Base-by-base conservation (phyloP, 2,797 vertebrate genomes). In the Hydrophis major region DNA sequence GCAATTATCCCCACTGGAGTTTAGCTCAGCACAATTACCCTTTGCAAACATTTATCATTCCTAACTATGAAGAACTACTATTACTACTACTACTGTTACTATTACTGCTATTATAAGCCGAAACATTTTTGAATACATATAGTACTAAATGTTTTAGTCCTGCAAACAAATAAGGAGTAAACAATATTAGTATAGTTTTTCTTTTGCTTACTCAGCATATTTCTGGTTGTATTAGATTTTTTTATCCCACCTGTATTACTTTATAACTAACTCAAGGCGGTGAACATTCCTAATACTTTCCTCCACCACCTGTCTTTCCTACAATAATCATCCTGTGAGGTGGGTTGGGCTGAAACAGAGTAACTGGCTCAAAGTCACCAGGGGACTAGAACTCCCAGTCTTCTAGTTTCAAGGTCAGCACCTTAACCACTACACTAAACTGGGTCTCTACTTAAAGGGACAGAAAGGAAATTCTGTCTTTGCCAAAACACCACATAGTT, bases 1-100 rank as follows among this genome's bases (percentile, higher is more conserved):
- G 89, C 66, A 93, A 88, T 93, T 91, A 88, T 74, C 89, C 53
- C 86, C 28, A 55, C 50, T 93, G 50, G 61, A 87, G 18, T 60
- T 93, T 53, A 53, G 55, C 55, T 53, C 90, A 53, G 42, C 56
- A 83, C 20, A 90, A 59, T 88, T 63, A 22, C 83, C 86, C 55
- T 66, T 88, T 88, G 53, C 55, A 91, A 60, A 78, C 59, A 11
- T 78, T 78, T 25, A 83, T 47, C 78, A 25, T 83, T 2, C 42
- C 42, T 47, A 47, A 47, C 78, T 83, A 25, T 83, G 78, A 47
- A 47, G 74, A 47, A 78, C n/a, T 66, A 55, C 86, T 42, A 28
- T 37, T 25, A 11, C 6, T 27, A 32, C 20, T 4, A 22, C 6
- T 4, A 25, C 3, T 55, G 14, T 74, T 56, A 60, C 86, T 55